Evolutionary conservation across 1,140 invertebrate species (phyloP), one percentile per base, ranked within the genome.

Genomic region (Nilaparvata lugens): DNA sequence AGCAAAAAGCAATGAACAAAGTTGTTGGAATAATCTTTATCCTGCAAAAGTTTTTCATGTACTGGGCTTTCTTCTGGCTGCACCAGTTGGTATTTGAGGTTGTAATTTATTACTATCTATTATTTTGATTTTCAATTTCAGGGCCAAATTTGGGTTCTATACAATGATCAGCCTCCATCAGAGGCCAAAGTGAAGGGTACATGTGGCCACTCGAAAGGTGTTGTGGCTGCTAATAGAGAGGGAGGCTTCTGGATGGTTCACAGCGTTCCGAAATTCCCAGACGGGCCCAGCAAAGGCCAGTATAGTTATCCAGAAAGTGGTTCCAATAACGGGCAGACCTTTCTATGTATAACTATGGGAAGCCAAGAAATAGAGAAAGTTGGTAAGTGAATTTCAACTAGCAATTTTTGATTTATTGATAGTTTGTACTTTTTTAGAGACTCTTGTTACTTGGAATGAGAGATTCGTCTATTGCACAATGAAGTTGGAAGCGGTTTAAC

Each of bases 161-260:
- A 95, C 74, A 95, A 94, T 72, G 92, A 95, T 70, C 82, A 93
- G 71, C 81, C 83, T 11, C 88, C 89, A 18, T 79, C 83, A 52
- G 71, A 65, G 38, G 73, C 73, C 67, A 71, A 65, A 69, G 69
- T 68, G 69, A 70, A 23, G 9, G 24, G 43, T 4, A 56, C 35
- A 0, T 58, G 64, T 13, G 93, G 91, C 0, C 92, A 95, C 66
- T 83, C 90, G 0, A 96, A 95, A 78, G 93, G 94, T 2, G 82
- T 88, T 0, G 71, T 96, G 14, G 76, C 86, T 6, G 83, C 84
- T n/a, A 82, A 91, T 65, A 74, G 79, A 14, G 72, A 78, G 5
- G 78, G 79, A 28, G 92, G 92, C 2, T 82, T 95, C 66, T 97
- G 93, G 93, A 69, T 97, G 43, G 81, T 95, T 16, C 94, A 97